These are phyloP conservation scores for Pseudochirops corinnae DNA, from an alignment of 2,797 vertebrate species.

Conservation along the genomic window DNA sequence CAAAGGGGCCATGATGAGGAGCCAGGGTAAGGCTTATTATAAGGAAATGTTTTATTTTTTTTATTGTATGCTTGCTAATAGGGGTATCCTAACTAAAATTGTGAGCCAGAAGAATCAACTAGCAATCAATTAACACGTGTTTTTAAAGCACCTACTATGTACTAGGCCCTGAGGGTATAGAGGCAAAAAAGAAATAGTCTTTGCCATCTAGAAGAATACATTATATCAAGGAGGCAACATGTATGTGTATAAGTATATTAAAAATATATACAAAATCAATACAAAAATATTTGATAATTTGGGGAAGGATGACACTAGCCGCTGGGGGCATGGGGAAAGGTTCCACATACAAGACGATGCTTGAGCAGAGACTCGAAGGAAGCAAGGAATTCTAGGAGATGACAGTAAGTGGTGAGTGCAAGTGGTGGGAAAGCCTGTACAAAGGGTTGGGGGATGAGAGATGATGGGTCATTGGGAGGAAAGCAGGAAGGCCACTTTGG, in stretches of 20 bases:
- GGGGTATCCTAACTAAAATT: background rate
- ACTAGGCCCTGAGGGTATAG: background rate
- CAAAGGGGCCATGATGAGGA: background rate
- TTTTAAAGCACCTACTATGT: background rate
- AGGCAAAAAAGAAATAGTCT: background rate
- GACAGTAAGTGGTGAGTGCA: background rate
- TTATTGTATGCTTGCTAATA: background rate
- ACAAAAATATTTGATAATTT: background rate
- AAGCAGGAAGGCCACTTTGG: background rate
- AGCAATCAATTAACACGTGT: background rate
- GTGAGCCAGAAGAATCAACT: background rate
- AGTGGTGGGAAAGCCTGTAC: background rate
- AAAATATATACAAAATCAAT: background rate
- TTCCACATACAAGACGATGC: background rate
- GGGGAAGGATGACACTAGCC: background rate
- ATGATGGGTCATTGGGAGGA: background rate
- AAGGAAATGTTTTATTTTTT: background rate
- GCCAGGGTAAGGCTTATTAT: background rate
- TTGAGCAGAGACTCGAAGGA: background rate
- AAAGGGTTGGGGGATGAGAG: background rate
- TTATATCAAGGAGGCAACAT: background rate
- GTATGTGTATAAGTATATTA: background rate
- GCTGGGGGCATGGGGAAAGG: background rate
- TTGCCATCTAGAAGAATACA: background rate
- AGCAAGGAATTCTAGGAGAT: background rate